Evolutionary conservation across 2,113 vertebrate genomes (phyloP).

Genomic region (Ibidorhyncha struthersii): DNA sequence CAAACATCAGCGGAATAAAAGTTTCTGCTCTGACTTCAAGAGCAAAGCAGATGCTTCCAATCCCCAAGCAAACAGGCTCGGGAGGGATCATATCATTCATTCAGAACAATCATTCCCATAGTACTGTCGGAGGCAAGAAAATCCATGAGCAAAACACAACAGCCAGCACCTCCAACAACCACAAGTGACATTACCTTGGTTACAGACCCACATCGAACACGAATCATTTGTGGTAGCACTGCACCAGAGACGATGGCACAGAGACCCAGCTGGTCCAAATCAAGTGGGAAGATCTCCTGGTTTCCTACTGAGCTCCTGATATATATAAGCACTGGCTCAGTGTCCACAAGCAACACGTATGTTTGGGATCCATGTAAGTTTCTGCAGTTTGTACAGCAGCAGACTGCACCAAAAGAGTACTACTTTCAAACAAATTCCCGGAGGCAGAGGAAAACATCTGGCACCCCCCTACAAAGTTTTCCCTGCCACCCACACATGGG

Average conservation of each 20-base stretch:
- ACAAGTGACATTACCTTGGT: neutral
- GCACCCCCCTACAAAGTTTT: neutral
- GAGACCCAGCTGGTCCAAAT: neutral
- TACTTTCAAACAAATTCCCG: neutral
- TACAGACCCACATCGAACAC: neutral
- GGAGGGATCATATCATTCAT: neutral
- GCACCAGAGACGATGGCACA: neutral
- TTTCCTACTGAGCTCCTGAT: neutral
- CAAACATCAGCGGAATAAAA: neutral
- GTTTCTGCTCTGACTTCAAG: neutral
- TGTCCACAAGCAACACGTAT: neutral
- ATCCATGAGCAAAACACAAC: neutral
- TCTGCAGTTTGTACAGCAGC: neutral
- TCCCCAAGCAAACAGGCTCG: neutral
- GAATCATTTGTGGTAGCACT: accelerated
- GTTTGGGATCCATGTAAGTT: neutral
- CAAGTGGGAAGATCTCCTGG: neutral
- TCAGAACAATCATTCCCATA: neutral
- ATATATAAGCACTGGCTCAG: neutral
- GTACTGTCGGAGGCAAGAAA: neutral
- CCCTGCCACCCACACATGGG: slow-evolving; percentile 11
- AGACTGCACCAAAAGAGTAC: neutral
- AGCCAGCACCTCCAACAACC: neutral
- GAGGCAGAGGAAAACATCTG: slow-evolving; percentile 4
- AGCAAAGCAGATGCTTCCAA: neutral